A percentile compares a stretch with the other conserved stretches of the same genome.
Evolutionary conservation across 2,797 vertebrate genomes (phyloP).

Genomic region (Xerus rutilus): DNA sequence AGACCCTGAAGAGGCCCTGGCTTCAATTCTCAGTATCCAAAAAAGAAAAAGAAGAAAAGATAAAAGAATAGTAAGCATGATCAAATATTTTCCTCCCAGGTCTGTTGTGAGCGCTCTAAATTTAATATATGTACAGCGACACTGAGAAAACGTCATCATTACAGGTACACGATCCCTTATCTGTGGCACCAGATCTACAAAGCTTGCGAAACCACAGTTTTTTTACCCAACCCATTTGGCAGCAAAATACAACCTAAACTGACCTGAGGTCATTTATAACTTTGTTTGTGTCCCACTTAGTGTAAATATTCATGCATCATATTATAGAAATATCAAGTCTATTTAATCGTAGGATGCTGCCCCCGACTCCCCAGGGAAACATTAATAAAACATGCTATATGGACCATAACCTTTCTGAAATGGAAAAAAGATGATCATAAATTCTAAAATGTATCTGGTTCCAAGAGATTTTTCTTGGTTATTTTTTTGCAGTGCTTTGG

Average conservation of each 20-base stretch:
- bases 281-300: not conserved
- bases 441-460: not conserved
- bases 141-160: not conserved
- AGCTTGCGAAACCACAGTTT: not conserved
- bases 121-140: not conserved
- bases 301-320: not conserved
- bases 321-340: conserved; percentile 8
- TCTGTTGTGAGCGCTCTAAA: not conserved
- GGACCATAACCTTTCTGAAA: not conserved
- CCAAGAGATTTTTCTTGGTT: not conserved
- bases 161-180: not conserved
- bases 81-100: not conserved
- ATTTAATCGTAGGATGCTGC: not conserved
- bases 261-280: conserved; percentile 23
- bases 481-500: not conserved
- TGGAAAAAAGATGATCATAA: not conserved
- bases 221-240: conserved; percentile 6
- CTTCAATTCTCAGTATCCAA: no score
- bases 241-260: conserved; percentile 38
- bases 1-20: no score
- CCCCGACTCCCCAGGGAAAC: not conserved
- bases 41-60: not conserved
- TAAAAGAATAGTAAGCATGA: not conserved
- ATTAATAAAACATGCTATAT: not conserved
- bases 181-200: not conserved